Percentiles rank a stretch among this genome's conserved stretches.
Evolutionary conservation across 2,797 vertebrate species (phyloP).

Genomic region (Cuculus canorus): DNA sequence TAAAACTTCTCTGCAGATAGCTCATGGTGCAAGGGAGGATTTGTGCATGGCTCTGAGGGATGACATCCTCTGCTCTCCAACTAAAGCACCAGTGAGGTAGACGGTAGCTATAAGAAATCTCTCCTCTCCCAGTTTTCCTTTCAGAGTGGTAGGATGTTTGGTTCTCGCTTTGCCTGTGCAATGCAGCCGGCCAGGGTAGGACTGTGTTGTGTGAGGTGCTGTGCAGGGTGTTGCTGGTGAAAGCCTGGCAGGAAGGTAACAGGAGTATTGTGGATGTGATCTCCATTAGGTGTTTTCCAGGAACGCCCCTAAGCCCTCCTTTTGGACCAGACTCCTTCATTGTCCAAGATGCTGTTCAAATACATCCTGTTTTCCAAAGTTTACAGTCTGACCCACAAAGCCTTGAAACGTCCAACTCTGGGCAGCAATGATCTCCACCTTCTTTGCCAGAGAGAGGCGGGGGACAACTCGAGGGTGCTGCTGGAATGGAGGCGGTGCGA

Average conservation of each 20-base stretch:
- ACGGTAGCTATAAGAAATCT: not conserved
- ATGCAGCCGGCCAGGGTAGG: not conserved
- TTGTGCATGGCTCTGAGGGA: not conserved
- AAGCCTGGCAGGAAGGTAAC: accelerated
- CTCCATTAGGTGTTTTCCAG: not conserved
- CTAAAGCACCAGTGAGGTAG: not conserved
- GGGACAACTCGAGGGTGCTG: not conserved
- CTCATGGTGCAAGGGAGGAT: not conserved
- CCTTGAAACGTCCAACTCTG: not conserved
- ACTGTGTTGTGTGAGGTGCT: not conserved
- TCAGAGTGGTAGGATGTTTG: not conserved
- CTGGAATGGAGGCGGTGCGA: accelerated
- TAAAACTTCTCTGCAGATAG: not conserved
- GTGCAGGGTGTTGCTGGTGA: not conserved
- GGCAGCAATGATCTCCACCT: not conserved
- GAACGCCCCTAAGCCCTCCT: not conserved
- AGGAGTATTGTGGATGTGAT: not conserved
- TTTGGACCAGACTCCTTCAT: not conserved
- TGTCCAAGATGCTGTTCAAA: not conserved
- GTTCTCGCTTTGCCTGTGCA: not conserved
- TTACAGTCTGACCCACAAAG: not conserved
- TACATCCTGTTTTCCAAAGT: not conserved
- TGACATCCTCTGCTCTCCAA: not conserved
- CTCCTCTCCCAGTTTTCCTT: not conserved
- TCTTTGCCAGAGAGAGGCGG: accelerated